A percentile compares a stretch with the other conserved stretches of the same genome.
Evolutionary conservation across 2,888 invertebrate species (phyloP).

Genomic region (Tenthredo notha): DNA sequence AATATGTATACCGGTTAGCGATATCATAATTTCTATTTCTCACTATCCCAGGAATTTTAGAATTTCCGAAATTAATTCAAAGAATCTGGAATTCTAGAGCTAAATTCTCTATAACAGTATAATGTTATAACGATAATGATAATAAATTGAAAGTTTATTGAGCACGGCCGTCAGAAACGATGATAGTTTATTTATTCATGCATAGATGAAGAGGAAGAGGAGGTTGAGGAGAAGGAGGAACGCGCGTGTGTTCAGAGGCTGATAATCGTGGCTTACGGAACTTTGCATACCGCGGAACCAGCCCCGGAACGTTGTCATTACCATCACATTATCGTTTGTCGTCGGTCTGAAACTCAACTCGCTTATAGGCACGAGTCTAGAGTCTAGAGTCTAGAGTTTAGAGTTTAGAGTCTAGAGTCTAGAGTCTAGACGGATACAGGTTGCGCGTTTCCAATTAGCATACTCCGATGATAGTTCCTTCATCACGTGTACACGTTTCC

Average conservation of each 20-base stretch:
- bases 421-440: conserved; percentile 42
- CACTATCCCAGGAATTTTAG: neutral
- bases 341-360: conserved; percentile 42
- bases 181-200: conserved; percentile 16
- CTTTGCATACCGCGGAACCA: conserved; percentile 31
- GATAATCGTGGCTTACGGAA: conserved; percentile 10
- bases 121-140: neutral
- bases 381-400: neutral
- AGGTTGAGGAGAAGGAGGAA: neutral
- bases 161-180: neutral
- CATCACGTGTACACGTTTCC: conserved; percentile 24
- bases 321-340: conserved; percentile 53
- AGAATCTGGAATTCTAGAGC: neutral
- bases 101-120: neutral
- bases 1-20: neutral
- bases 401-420: conserved; percentile 11
- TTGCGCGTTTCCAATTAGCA: conserved; percentile 51
- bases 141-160: conserved; percentile 9
- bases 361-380: neutral
- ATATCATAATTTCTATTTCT: neutral
- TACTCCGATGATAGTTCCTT: conserved; percentile 45
- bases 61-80: neutral
- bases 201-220: neutral
- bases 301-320: conserved; percentile 54
- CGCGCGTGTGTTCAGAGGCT: conserved; percentile 22